These are phyloP conservation scores for Druon quercuslanigerum DNA, from an alignment of 1,140 invertebrate genomes.

Conservation along the genomic window DNA sequence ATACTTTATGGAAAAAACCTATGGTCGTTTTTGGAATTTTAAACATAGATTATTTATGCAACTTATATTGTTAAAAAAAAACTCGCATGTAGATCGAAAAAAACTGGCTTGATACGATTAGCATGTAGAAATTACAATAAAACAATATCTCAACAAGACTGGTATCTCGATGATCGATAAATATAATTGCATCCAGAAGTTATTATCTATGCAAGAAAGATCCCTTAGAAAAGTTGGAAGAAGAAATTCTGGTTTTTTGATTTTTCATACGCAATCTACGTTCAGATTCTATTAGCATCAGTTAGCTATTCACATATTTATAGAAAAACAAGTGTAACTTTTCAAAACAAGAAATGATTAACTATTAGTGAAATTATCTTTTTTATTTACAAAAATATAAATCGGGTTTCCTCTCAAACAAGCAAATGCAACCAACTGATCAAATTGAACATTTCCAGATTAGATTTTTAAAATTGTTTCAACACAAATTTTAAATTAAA, in stretches of 20 bases:
- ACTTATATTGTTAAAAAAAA: background rate
- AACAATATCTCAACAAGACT: conserved; percentile 22
- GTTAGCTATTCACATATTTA: background rate
- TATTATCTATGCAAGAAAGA: conserved; percentile 23
- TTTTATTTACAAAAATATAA: too few species aligned
- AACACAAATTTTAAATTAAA: too few species aligned
- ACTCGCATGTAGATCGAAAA: background rate
- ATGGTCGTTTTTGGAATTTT: too few species aligned
- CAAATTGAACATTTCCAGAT: too few species aligned
- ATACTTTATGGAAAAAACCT: too few species aligned
- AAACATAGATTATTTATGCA: background rate
- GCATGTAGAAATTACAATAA: conserved; percentile 25
- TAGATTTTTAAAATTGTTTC: too few species aligned
- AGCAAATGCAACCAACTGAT: too few species aligned
- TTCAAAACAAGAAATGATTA: too few species aligned
- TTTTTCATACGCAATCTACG: background rate
- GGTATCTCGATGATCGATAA: conserved; percentile 21
- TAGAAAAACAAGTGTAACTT: too few species aligned
- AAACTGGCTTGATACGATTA: conserved; percentile 21
- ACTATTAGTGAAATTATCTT: too few species aligned
- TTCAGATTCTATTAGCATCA: background rate
- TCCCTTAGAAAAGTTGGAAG: conserved; percentile 7
- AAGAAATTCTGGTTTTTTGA: conserved; percentile 18
- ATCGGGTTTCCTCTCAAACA: too few species aligned
- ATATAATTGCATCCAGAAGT: conserved; percentile 27